These are phyloP conservation scores for Scophthalmus maximus DNA, from an alignment of 2,113 vertebrate species.

Conservation along the genomic window DNA sequence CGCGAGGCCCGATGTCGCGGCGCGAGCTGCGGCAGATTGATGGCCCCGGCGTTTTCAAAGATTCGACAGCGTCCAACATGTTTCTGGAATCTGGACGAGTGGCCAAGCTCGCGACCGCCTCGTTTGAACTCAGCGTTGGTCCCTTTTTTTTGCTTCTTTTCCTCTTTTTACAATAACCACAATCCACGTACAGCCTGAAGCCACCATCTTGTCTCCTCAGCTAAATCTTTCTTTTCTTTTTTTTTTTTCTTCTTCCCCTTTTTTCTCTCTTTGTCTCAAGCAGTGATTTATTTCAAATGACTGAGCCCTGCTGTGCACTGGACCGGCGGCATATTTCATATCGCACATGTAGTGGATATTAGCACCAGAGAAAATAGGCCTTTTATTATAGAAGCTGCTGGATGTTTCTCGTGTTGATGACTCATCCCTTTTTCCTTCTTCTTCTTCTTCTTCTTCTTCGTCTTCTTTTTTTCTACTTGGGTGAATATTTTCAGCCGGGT, in stretches of 20 bases:
- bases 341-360: conserved; percentile 87
- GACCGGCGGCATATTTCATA: conserved; percentile 86
- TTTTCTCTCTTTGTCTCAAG: conserved; percentile 53
- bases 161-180: conserved; percentile 15
- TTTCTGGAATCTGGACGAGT: conserved; percentile 29
- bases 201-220: conserved; percentile 41
- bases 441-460: conserved; percentile 70
- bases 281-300: conserved; percentile 81
- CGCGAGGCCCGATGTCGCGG: conserved; percentile 40
- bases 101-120: conserved; percentile 26
- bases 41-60: conserved; percentile 7
- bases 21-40: conserved; percentile 33
- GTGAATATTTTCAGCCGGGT: conserved; percentile 85
- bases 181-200: conserved; percentile 12
- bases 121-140: conserved; percentile 28
- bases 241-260: background rate
- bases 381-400: conserved; percentile 90
- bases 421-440: conserved; percentile 84
- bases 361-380: conserved; percentile 89
- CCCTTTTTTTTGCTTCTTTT: no score
- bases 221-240: background rate
- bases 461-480: conserved; percentile 60
- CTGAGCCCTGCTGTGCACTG: conserved; percentile 80
- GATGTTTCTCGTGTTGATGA: conserved; percentile 89
- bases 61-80: conserved; percentile 25